Evolutionary conservation across 2,113 vertebrate genomes (phyloP), one percentile per base, ranked within the genome.

Genomic region (Neotoma lepida): DNA sequence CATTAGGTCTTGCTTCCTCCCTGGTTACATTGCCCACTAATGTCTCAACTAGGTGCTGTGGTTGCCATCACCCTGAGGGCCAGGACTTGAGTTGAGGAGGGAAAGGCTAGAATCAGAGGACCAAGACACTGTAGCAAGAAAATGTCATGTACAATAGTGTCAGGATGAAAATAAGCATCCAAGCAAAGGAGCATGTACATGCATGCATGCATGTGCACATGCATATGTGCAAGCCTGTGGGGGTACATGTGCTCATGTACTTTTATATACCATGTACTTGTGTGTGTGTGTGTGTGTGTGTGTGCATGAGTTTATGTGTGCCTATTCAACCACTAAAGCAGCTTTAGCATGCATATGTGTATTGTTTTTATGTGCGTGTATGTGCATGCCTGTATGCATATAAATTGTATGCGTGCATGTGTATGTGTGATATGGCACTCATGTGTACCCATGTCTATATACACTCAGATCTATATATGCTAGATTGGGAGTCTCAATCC

Each of bases 11-110:
- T 26, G 2, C 14, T 41, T 66, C 63, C 39, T 2, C n/a, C 61
- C 54, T 15, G 20, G 3, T 20, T 3, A 0, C 13, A 18, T 1
- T 15, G 33, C 49, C 39, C 1, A 0, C 20, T 33, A 2, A 0
- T 49, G 39, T 86, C 39, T 78, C 33, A 17, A n/a, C 8, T 17
- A 30, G n/a, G 22, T 0, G 1, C 78, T 28, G 51, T 54, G 35
- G 15, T 22, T 12, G 14, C 39, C 46, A 26, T 9, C 17, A 39
- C 28, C n/a, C 49, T 6, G n/a, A 26, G 54, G 46, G 7, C 39
- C 49, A 70, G 64, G 14, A 61, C 15, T 41, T 56, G 18, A 73
- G 30, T 39, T 35, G 13, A 66, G 26, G 51, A 71, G 5, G 22
- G 44, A 71, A 46, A 20, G 64, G 28, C 28, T 33, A 26, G 17